phyloP scores from a whole-genome alignment of 1,140 invertebrate genomes.

The Pseudomyrmex gracilis region DNA sequence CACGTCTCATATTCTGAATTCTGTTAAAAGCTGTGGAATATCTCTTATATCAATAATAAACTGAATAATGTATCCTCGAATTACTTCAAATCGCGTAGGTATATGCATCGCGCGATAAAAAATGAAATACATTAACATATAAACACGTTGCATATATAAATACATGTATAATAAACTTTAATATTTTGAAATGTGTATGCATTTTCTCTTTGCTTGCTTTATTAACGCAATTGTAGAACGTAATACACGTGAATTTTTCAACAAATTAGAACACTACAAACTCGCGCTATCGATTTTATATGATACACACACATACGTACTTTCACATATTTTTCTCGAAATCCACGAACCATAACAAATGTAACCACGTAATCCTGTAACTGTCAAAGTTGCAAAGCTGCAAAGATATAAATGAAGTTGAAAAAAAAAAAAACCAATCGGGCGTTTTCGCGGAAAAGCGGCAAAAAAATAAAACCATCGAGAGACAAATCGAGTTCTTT shows the following conservation, averaged over 20 bases:
- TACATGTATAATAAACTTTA: neutral
- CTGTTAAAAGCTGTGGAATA: neutral
- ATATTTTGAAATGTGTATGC: neutral
- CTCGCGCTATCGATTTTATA: too few relatives aligned
- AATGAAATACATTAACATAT: neutral
- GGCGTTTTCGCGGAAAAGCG: too few relatives aligned
- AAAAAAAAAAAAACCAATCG: too few relatives aligned
- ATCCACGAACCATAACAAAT: neutral
- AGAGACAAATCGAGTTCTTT: too few relatives aligned
- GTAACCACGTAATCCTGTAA: neutral
- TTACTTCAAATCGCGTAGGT: neutral
- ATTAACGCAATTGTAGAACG: neutral
- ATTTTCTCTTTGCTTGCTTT: slow-evolving; percentile 5
- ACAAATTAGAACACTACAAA: neutral
- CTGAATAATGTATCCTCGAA: neutral
- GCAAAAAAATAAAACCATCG: too few relatives aligned
- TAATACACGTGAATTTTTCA: neutral
- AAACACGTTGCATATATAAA: too few relatives aligned
- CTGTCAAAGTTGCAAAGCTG: too few relatives aligned
- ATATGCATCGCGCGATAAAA: neutral
- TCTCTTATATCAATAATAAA: too few relatives aligned
- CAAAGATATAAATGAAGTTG: too few relatives aligned
- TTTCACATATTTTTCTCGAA: too few relatives aligned
- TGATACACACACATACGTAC: too few relatives aligned
- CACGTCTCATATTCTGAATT: neutral